These are phyloP conservation scores for Melipona beecheii DNA, from an alignment of 2,888 invertebrate genomes.

Conservation along the genomic window DNA sequence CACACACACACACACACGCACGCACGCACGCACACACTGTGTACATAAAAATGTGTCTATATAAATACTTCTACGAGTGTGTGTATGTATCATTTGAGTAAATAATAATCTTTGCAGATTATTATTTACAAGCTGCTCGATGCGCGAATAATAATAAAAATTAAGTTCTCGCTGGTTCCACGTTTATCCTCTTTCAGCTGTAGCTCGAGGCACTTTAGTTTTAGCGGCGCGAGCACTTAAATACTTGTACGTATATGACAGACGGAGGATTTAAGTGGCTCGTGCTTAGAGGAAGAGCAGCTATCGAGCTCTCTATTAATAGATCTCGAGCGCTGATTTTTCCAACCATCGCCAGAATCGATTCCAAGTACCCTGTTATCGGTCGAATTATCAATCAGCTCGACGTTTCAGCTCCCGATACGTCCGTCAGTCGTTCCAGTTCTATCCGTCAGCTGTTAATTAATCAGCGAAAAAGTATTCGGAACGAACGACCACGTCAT, in stretches of 20 bases:
- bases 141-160: neutral
- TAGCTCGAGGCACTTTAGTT: neutral
- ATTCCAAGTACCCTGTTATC: constrained; percentile 32
- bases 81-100: too few relatives aligned
- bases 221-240: too few relatives aligned
- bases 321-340: constrained; percentile 8
- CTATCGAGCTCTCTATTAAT: constrained; percentile 26
- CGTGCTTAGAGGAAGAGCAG: neutral
- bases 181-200: neutral
- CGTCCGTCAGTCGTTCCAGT: neutral
- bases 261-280: neutral
- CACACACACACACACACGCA: too few relatives aligned
- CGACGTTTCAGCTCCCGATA: constrained; percentile 12
- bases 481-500: constrained; percentile 26
- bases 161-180: neutral
- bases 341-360: neutral
- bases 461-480: constrained; percentile 54
- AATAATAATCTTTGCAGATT: too few relatives aligned
- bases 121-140: too few relatives aligned
- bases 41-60: too few relatives aligned
- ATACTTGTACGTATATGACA: neutral
- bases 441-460: constrained; percentile 27
- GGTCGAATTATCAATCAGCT: constrained; percentile 33
- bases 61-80: too few relatives aligned
- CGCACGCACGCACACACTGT: too few relatives aligned